Conservation (phyloP, 1,140 invertebrate genomes). For the Pseudomyrmex sp. region DNA sequence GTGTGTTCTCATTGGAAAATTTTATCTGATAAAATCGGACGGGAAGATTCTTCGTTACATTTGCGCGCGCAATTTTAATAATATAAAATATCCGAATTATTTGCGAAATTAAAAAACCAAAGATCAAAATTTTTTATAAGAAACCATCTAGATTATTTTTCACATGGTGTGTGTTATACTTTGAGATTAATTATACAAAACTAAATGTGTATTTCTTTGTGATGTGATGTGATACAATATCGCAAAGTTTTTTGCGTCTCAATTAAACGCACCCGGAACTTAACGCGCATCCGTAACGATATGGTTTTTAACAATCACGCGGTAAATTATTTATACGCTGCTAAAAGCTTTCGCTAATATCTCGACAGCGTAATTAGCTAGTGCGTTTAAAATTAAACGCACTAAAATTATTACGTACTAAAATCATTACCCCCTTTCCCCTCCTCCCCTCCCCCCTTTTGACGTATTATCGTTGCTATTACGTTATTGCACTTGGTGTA, state of each 20-base stretch:
- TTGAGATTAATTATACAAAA: no score
- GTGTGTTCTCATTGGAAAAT: slow-evolving; percentile 1
- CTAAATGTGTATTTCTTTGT: no score
- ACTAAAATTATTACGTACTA: slow-evolving; percentile 40
- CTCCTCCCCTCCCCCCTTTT: no score
- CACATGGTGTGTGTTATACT: not conserved
- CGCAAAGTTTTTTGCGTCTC: no score
- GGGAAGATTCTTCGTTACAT: no score
- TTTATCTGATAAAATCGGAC: not conserved
- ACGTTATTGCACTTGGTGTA: slow-evolving; percentile 29
- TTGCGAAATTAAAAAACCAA: not conserved
- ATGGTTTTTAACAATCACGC: not conserved
- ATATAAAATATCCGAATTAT: not conserved
- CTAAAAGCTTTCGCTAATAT: slow-evolving; percentile 18
- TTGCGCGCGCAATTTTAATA: no score
- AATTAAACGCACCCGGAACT: no score
- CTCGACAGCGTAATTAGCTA: slow-evolving; percentile 14
- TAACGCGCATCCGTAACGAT: not conserved
- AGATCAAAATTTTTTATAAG: not conserved
- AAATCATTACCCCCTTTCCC: no score
- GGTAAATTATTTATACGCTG: slow-evolving; percentile 11
- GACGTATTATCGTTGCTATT: slow-evolving; percentile 26
- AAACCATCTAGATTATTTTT: not conserved
- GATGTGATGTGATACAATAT: no score
- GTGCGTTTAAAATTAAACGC: slow-evolving; percentile 13